Evolutionary conservation across 1,140 invertebrate species (phyloP).

Genomic region (Pseudachorutes palmiensis): DNA sequence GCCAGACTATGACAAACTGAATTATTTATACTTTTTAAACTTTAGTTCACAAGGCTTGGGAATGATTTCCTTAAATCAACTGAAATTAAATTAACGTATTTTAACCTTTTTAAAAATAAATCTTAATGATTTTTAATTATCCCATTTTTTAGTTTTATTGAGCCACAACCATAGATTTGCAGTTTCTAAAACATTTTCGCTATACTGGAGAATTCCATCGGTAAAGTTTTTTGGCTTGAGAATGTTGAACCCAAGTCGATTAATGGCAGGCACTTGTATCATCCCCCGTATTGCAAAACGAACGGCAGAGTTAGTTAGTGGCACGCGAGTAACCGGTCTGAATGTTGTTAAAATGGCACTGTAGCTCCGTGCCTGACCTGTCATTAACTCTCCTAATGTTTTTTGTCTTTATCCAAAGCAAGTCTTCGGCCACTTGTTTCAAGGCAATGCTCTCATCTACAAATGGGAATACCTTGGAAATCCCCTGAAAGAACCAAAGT

Average conservation of each 20-base stretch:
- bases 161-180: neutral
- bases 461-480: constrained; percentile 13
- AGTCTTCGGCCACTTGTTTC: neutral
- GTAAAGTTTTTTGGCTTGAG: neutral
- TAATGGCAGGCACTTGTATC: neutral
- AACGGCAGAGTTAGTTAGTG: neutral
- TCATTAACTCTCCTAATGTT: neutral
- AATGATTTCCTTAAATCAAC: no score
- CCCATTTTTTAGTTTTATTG: no score
- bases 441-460: constrained; percentile 13
- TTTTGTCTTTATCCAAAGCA: neutral
- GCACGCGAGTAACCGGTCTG: neutral
- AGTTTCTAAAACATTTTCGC: neutral
- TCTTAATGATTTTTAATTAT: no score
- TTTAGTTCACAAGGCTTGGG: no score
- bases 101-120: no score
- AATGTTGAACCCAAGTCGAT: neutral
- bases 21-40: no score
- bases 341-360: constrained; percentile 8
- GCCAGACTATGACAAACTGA: no score
- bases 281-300: neutral
- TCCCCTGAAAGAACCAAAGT: constrained; percentile 17
- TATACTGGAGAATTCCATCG: neutral
- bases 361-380: neutral
- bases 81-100: no score